phyloP scores from a whole-genome alignment of 1,140 invertebrate species.

The Epicauta chinensis region DNA sequence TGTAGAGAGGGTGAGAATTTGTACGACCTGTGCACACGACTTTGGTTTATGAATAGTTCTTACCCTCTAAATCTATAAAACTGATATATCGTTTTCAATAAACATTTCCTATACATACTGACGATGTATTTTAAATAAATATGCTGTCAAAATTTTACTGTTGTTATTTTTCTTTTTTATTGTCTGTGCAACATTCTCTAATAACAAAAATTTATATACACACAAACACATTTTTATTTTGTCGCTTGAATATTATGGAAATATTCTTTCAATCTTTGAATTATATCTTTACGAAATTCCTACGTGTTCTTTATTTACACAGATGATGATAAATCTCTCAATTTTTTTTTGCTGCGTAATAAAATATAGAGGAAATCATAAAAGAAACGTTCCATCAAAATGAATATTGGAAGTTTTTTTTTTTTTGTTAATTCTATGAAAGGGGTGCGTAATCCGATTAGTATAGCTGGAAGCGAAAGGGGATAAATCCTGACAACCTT shows the following conservation, averaged over 20 bases:
- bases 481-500: too few relatives aligned
- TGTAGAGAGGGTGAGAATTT: constrained; percentile 1
- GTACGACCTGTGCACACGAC: background rate
- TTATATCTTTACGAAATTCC: constrained; percentile 3
- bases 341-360: too few relatives aligned
- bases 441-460: too few relatives aligned
- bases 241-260: constrained; percentile 18
- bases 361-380: too few relatives aligned
- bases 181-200: constrained; percentile 4
- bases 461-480: too few relatives aligned
- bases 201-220: constrained; percentile 13
- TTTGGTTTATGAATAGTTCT: background rate
- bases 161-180: constrained; percentile 31
- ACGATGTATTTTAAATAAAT: constrained; percentile 26
- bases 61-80: constrained; percentile 22
- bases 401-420: too few relatives aligned
- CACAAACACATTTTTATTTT: constrained; percentile 20
- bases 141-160: constrained; percentile 31
- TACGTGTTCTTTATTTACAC: constrained; percentile 7
- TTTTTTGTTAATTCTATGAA: too few relatives aligned
- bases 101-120: constrained; percentile 28
- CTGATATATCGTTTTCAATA: constrained; percentile 31
- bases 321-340: background rate
- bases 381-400: too few relatives aligned
- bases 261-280: constrained; percentile 14